phyloP scores from a whole-genome alignment of 2,888 invertebrate species.

The Corythucha ciliata region DNA sequence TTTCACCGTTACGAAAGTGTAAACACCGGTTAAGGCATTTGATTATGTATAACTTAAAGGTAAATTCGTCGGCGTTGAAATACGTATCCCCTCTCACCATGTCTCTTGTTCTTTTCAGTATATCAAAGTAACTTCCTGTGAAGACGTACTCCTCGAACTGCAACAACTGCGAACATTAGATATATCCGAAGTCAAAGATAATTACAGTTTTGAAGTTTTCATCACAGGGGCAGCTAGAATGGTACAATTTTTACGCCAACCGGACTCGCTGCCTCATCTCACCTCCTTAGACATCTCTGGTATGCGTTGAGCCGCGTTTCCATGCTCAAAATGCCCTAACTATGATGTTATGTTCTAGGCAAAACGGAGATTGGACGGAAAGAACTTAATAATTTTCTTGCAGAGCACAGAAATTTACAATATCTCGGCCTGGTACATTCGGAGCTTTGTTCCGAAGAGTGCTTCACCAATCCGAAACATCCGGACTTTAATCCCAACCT shows the following conservation, averaged over 20 bases:
- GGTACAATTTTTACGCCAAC: conserved; percentile 44
- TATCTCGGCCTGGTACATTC: conserved; percentile 51
- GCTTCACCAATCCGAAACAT: conserved; percentile 44
- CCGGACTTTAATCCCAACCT: conserved; percentile 43
- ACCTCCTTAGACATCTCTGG: conserved; percentile 56
- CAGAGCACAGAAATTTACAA: conserved; percentile 44
- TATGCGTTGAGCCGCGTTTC: conserved; percentile 27
- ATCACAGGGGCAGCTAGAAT: conserved; percentile 42
- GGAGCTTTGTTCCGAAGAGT: conserved; percentile 47
- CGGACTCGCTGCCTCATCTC: conserved; percentile 47
- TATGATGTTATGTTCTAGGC: too few species aligned
- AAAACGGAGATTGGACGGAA: conserved; percentile 46
- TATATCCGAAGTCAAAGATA: conserved; percentile 48
- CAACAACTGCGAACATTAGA: conserved; percentile 48
- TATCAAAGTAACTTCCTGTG: conserved; percentile 35
- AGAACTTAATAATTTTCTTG: conserved; percentile 44
- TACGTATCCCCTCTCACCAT: neutral
- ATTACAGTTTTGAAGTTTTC: conserved; percentile 44
- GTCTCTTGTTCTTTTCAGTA: conserved; percentile 28
- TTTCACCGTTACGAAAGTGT: conserved; percentile 50
- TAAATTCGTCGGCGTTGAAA: conserved; percentile 39
- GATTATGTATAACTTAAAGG: conserved; percentile 51
- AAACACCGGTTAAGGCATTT: conserved; percentile 50
- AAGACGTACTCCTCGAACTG: conserved; percentile 46
- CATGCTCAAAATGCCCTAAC: too few species aligned